phyloP scores from a whole-genome alignment of 2,797 vertebrate species.

The Fistularia tabacaria region DNA sequence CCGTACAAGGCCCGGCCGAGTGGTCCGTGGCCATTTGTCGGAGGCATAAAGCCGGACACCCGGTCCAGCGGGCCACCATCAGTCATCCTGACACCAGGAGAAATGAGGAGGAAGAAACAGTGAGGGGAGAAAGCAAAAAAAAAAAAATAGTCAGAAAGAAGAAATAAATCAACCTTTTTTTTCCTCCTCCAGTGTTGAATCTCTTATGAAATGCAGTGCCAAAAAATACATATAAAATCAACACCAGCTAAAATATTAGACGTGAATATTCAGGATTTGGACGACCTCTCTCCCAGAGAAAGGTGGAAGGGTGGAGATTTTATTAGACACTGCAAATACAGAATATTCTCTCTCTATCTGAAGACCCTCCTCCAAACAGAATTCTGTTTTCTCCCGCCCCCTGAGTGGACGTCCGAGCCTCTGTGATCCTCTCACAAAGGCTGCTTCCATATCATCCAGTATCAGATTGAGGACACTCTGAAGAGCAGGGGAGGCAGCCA shows the following conservation, averaged over 20 bases:
- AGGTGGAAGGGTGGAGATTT: too few species aligned
- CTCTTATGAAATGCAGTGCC: conserved; percentile 8
- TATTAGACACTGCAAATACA: too few species aligned
- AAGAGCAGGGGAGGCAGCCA: too few species aligned
- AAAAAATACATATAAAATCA: background rate
- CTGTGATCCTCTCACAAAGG: too few species aligned
- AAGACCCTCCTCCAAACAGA: too few species aligned
- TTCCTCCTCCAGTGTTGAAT: conserved; percentile 1
- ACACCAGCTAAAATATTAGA: conserved; percentile 4
- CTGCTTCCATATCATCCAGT: too few species aligned
- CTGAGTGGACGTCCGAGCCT: too few species aligned
- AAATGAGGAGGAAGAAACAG: conserved; percentile 56
- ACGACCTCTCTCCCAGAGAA: too few species aligned
- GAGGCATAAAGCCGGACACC: conserved; percentile 58
- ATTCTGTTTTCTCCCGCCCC: too few species aligned
- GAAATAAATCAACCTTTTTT: conserved; percentile 44
- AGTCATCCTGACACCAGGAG: conserved; percentile 82
- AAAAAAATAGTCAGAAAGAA: conserved; percentile 18
- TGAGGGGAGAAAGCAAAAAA: conserved; percentile 18
- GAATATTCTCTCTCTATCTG: too few species aligned
- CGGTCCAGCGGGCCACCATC: conserved; percentile 67
- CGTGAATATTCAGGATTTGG: conserved; percentile 2
- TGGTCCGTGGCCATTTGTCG: conserved; percentile 61
- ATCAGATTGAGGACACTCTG: too few species aligned
- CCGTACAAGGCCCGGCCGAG: conserved; percentile 61